phyloP scores from a whole-genome alignment of 2,888 invertebrate genomes.

The Dorcus parallelipipedus region DNA sequence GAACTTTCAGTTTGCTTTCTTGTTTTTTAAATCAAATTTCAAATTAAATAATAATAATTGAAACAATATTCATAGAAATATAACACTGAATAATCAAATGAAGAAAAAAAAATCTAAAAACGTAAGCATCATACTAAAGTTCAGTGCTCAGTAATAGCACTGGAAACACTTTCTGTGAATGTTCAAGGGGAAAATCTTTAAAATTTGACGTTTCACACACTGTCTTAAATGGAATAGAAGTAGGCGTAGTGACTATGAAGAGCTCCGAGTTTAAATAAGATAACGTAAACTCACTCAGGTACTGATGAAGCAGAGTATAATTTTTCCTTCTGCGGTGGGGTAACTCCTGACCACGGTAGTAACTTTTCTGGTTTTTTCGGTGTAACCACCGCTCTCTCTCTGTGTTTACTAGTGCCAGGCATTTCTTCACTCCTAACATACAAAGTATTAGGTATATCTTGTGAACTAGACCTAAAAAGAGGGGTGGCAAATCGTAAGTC shows the following conservation, averaged over 20 bases:
- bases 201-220: too few relatives aligned
- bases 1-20: too few relatives aligned
- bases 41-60: background rate
- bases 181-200: too few relatives aligned
- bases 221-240: too few relatives aligned
- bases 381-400: background rate
- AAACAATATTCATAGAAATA: background rate
- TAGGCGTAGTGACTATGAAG: too few relatives aligned
- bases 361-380: conserved; percentile 5
- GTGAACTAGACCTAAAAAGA: background rate
- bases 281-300: background rate
- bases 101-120: too few relatives aligned
- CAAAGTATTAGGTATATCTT: conserved; percentile 1
- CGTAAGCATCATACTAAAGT: too few relatives aligned
- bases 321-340: conserved; percentile 39
- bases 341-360: conserved; percentile 38
- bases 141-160: too few relatives aligned
- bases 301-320: background rate
- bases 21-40: background rate
- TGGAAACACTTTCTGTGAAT: too few relatives aligned
- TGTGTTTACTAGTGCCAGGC: background rate
- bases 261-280: too few relatives aligned
- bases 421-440: background rate
- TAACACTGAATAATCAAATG: background rate
- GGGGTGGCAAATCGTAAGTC: background rate